Conservation (phyloP, 2,888 invertebrate species). For the Abrostola tripartita region DNA sequence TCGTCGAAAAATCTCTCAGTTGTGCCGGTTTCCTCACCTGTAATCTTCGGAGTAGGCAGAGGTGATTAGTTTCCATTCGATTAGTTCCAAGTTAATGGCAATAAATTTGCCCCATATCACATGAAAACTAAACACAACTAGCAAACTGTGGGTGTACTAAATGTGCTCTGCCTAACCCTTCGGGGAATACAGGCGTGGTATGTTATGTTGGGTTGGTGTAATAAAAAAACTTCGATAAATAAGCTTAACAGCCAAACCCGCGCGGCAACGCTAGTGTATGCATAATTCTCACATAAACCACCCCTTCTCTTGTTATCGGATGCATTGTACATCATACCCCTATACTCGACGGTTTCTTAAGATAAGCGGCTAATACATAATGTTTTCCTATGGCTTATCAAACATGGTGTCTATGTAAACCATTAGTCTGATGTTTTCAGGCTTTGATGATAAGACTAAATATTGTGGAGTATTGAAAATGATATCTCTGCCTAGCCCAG, state of each 20-base stretch:
- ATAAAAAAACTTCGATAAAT: neutral
- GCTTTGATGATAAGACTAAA: neutral
- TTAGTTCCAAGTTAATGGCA: no score
- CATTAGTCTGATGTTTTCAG: neutral
- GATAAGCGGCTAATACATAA: slow-evolving; percentile 13
- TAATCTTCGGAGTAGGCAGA: no score
- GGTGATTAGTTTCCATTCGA: no score
- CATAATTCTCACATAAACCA: slow-evolving; percentile 48
- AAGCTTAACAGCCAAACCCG: slow-evolving; percentile 9
- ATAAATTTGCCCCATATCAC: no score
- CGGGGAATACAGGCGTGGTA: no score
- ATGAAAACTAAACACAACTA: no score
- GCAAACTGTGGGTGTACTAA: no score
- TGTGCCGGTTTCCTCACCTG: no score
- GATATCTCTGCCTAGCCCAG: no score
- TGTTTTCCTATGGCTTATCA: neutral
- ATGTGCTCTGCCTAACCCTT: no score
- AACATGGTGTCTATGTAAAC: neutral
- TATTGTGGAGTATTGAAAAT: neutral
- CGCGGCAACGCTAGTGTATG: slow-evolving; percentile 21
- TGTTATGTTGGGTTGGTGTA: no score
- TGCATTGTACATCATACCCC: slow-evolving; percentile 17
- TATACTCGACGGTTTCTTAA: slow-evolving; percentile 14
- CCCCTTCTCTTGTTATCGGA: slow-evolving; percentile 28
- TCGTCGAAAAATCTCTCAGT: no score